Conservation (phyloP, 2,797 vertebrate species). For the Trematomus bernacchii region DNA sequence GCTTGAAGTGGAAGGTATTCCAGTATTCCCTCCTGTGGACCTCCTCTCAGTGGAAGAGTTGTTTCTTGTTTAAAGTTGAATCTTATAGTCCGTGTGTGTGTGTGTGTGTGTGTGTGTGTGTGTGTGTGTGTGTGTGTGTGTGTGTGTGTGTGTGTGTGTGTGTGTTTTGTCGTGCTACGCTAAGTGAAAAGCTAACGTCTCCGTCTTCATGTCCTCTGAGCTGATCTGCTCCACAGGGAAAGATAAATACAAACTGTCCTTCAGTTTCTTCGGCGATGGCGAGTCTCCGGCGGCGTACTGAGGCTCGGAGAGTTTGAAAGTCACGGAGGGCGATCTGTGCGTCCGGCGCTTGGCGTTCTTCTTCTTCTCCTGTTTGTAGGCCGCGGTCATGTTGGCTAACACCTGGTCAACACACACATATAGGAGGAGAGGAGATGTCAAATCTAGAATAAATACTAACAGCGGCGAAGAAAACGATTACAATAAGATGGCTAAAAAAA, state of each 20-base stretch:
- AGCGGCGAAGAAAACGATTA: too few species aligned
- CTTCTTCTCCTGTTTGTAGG: slow-evolving; percentile 89
- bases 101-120: too few species aligned
- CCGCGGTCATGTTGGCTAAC: slow-evolving; percentile 88
- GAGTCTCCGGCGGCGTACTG: slow-evolving; percentile 70
- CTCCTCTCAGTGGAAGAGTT: too few species aligned
- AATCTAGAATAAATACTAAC: neutral
- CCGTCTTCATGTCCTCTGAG: slow-evolving; percentile 71
- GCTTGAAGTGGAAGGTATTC: too few species aligned
- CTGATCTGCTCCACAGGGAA: slow-evolving; percentile 87
- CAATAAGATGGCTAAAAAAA: neutral
- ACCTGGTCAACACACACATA: slow-evolving; percentile 79
- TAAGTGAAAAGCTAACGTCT: slow-evolving; percentile 68
- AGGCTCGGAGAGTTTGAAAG: slow-evolving; percentile 82
- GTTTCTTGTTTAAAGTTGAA: too few species aligned
- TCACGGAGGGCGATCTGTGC: slow-evolving; percentile 75
- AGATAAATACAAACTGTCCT: slow-evolving; percentile 86
- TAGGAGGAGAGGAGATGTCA: neutral
- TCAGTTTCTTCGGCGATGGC: slow-evolving; percentile 85
- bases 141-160: too few species aligned
- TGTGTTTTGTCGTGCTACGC: slow-evolving; percentile 56
- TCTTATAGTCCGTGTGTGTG: too few species aligned
- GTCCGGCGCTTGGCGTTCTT: slow-evolving; percentile 84
- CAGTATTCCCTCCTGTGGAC: too few species aligned
- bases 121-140: too few species aligned